Conservation (phyloP, 2,888 invertebrate genomes). For the Lithophane leautieri region DNA sequence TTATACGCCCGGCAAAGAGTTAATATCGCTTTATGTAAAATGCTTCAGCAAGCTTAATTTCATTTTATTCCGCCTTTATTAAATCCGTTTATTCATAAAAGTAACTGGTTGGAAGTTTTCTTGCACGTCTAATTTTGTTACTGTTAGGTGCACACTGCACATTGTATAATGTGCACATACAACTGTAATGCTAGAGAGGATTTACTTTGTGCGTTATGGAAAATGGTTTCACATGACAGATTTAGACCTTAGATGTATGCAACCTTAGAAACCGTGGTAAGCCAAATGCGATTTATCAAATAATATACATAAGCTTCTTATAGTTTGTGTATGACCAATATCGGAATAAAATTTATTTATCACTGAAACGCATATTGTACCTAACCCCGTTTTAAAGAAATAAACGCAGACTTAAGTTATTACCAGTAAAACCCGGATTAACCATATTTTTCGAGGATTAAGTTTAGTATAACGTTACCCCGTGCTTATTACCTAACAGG, state of each 20-base stretch:
- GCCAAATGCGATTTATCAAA: not conserved
- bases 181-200: slow-evolving; percentile 8
- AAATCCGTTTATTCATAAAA: slow-evolving; percentile 66
- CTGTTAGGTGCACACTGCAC: slow-evolving; percentile 28
- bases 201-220: slow-evolving; percentile 19
- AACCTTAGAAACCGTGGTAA: not conserved
- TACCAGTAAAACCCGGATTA: not conserved
- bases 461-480: too few species aligned
- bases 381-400: not conserved
- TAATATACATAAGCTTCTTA: not conserved
- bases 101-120: slow-evolving; percentile 56
- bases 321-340: too few species aligned
- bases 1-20: slow-evolving; percentile 79
- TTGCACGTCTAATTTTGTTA: slow-evolving; percentile 58
- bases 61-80: slow-evolving; percentile 71
- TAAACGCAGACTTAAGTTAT: not conserved
- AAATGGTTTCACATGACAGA: not conserved
- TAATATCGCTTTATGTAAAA: slow-evolving; percentile 83
- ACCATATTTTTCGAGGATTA: too few species aligned
- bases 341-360: not conserved
- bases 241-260: not conserved
- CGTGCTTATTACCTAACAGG: too few species aligned
- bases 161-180: not conserved
- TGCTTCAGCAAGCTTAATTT: slow-evolving; percentile 71
- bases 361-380: not conserved